Base-by-base conservation (phyloP, 2,888 invertebrate genomes). In the Rotaria magnacalcarata region DNA sequence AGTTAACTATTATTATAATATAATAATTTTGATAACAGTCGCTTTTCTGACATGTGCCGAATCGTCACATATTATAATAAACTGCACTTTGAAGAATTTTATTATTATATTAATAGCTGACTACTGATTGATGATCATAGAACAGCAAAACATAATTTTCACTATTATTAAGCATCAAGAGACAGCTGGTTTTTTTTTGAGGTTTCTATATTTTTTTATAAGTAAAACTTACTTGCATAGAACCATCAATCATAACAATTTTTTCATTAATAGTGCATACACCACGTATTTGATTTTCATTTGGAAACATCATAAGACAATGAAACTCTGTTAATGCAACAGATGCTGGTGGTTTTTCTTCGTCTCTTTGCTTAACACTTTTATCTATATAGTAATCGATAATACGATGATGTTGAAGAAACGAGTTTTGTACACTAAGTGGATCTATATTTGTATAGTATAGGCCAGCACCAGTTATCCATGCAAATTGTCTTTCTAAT, bases 241-340 rank as follows among this genome's bases (percentile, higher is more conserved):
- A 80, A 24, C 80, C 80, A 47, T 80, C 80, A n/a, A 80, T 47
- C 80, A 80, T 80, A 11, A 80, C 80, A 47, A 80, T 47, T 47
- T 80, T 43, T n/a, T 47, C 47, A 47, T 80, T 80, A 11, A 80
- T n/a, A 24, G 80, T 80, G 14, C 80, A 80, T 47, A 80, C 47
- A 47, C n/a, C 80, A 24, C 80, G 80, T 43, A 80, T 80, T 80
- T 80, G 80, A 80, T 80, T 80, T 80, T 80, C 80, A n/a, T 43
- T 43, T 10, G 80, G 80, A 80, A 80, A 80, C 80, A 80, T 80
- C 80, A 80, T 80, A 24, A 80, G 47, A 80, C 80, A 80, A 80
- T 80, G 80, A 80, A 80, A 80, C 47, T 80, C 80, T 14, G 80
- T 80, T 47, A 80, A 47, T 47, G 80, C 80, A 24, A 80, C 80